Conservation (phyloP, 2,888 invertebrate genomes). For the Cheilosia grossa region DNA sequence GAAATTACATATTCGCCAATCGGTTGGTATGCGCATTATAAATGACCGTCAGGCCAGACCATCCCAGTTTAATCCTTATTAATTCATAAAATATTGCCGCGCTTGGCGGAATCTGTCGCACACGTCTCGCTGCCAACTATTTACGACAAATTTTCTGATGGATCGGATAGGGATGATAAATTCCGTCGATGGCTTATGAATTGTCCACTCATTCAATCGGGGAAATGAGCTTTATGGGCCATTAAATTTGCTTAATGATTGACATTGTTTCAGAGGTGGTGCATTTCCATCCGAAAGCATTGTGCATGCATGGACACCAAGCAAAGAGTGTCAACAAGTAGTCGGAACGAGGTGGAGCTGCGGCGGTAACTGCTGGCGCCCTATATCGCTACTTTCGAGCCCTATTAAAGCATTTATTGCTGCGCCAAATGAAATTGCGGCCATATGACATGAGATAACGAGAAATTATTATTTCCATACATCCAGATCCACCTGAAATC, state of each 20-base stretch:
- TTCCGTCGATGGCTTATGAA: conserved; percentile 66
- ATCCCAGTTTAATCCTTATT: conserved; percentile 67
- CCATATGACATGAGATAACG: conserved; percentile 44
- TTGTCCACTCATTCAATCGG: conserved; percentile 70
- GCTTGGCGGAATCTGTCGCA: conserved; percentile 23
- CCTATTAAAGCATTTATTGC: conserved; percentile 36
- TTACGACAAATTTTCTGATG: conserved; percentile 65
- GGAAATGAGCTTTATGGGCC: conserved; percentile 73
- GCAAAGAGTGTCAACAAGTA: conserved; percentile 64
- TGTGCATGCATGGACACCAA: conserved; percentile 56
- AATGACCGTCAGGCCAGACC: conserved; percentile 62
- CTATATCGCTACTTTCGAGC: background rate
- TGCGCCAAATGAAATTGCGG: conserved; percentile 36
- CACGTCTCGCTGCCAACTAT: conserved; percentile 33
- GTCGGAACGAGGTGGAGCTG: background rate
- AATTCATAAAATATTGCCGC: conserved; percentile 60
- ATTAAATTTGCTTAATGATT: conserved; percentile 74
- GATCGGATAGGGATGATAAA: conserved; percentile 66
- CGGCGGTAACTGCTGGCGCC: background rate
- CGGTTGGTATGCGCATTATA: conserved; percentile 65
- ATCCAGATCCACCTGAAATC: background rate
- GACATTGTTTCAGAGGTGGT: conserved; percentile 67
- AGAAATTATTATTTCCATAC: conserved; percentile 24
- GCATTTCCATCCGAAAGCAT: conserved; percentile 40
- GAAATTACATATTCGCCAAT: conserved; percentile 70